Conservation (phyloP, 1,140 invertebrate species). For the Meloidogyne floridensis region DNA sequence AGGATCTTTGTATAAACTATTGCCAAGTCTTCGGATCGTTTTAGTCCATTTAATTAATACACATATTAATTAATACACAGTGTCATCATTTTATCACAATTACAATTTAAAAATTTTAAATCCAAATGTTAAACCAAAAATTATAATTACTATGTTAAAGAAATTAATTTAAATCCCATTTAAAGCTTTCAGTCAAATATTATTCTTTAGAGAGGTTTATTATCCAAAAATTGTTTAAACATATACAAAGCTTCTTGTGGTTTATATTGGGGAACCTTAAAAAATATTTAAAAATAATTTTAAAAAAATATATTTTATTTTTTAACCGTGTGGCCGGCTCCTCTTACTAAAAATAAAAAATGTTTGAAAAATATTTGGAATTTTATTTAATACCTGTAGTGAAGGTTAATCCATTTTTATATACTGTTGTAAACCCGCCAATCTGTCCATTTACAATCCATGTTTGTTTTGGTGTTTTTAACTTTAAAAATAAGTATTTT, state of each 20-base stretch:
- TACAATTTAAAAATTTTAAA: too few species aligned
- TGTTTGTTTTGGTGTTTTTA: slow-evolving; percentile 43
- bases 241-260: too few species aligned
- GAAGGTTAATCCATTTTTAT: slow-evolving; percentile 53
- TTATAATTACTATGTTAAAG: background rate
- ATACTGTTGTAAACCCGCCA: slow-evolving; percentile 58
- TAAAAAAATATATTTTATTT: background rate
- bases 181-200: background rate
- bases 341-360: slow-evolving; percentile 40
- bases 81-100: too few species aligned
- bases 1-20: too few species aligned
- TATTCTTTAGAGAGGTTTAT: too few species aligned
- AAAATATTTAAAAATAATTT: background rate
- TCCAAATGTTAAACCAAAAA: too few species aligned
- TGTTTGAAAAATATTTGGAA: background rate
- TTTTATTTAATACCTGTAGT: slow-evolving; percentile 34
- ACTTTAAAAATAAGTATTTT: slow-evolving; percentile 45
- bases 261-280: too few species aligned
- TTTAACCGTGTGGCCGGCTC: slow-evolving; percentile 64
- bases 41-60: too few species aligned
- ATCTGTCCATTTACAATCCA: slow-evolving; percentile 37
- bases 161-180: background rate
- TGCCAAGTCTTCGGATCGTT: too few species aligned
- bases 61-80: too few species aligned
- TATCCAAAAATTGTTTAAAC: too few species aligned